Evolutionary conservation across 2,888 invertebrate species (phyloP).

Genomic region (Drosophila anomelani): DNA sequence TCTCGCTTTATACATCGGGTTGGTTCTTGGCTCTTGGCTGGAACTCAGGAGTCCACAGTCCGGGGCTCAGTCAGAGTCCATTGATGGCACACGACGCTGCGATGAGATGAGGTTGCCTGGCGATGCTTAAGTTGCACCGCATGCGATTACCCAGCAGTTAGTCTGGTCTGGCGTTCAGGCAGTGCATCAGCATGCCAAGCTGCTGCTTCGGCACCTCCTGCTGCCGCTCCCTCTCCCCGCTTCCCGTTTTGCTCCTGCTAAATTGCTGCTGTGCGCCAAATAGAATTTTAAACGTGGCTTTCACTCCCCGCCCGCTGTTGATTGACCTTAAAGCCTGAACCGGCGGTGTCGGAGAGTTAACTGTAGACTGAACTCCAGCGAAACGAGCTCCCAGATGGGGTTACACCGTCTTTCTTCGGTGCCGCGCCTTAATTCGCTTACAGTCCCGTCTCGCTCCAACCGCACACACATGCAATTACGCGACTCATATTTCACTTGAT

Average conservation of each 20-base stretch:
- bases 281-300: constrained; percentile 68
- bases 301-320: constrained; percentile 41
- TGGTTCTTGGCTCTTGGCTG: constrained; percentile 36
- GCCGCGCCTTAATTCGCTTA: constrained; percentile 67
- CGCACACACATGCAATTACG: constrained; percentile 47
- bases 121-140: constrained; percentile 70
- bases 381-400: constrained; percentile 19
- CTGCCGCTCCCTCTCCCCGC: constrained; percentile 12
- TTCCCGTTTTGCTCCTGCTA: constrained; percentile 43
- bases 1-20: constrained; percentile 69
- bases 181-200: constrained; percentile 48
- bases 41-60: constrained; percentile 17
- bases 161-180: constrained; percentile 59
- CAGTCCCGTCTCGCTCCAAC: constrained; percentile 42
- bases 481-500: constrained; percentile 72
- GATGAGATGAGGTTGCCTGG: constrained; percentile 53
- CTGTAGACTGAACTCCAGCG: constrained; percentile 54
- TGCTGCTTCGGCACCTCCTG: constrained; percentile 17
- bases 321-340: constrained; percentile 74
- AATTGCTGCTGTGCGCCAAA: constrained; percentile 76
- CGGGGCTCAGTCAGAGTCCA: constrained; percentile 46
- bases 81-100: constrained; percentile 69
- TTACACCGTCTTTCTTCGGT: constrained; percentile 19
- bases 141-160: constrained; percentile 80
- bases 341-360: constrained; percentile 51